Conservation (phyloP, 2,113 vertebrate species). For the Indicator maculatus region DNA sequence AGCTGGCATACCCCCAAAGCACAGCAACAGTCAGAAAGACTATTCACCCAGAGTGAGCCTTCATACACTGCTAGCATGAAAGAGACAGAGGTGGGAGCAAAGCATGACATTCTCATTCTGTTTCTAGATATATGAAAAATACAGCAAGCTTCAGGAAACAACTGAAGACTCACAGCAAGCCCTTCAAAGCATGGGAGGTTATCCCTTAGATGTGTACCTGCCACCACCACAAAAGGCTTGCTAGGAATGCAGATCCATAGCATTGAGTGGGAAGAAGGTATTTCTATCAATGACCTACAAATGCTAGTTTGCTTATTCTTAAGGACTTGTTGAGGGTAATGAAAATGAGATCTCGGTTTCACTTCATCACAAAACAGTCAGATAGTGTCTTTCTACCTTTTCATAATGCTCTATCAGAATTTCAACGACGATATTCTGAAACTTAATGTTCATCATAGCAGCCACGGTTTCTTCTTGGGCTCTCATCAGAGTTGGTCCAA, state of each 20-base stretch:
- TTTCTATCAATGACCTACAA: background rate
- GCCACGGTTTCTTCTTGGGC: constrained; percentile 97
- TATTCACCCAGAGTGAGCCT: background rate
- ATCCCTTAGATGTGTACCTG: background rate
- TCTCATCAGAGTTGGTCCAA: constrained; percentile 96
- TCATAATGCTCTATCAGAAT: constrained; percentile 97
- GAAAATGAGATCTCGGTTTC: background rate
- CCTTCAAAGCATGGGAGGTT: background rate
- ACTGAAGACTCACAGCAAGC: background rate
- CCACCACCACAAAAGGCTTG: background rate
- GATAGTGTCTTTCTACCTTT: constrained; percentile 79
- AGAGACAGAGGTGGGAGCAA: background rate
- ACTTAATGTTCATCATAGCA: constrained; percentile 99
- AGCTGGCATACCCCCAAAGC: background rate
- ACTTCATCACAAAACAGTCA: background rate
- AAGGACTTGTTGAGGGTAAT: background rate
- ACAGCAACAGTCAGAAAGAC: background rate
- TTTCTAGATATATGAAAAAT: background rate
- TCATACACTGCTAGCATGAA: background rate
- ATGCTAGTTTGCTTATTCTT: background rate
- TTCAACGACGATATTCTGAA: constrained; percentile 98
- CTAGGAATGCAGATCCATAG: background rate
- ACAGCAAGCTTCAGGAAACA: background rate
- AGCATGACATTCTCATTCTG: background rate
- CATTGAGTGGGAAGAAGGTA: background rate